Conservation (phyloP, 1,140 invertebrate species). For the Apis dorsata region DNA sequence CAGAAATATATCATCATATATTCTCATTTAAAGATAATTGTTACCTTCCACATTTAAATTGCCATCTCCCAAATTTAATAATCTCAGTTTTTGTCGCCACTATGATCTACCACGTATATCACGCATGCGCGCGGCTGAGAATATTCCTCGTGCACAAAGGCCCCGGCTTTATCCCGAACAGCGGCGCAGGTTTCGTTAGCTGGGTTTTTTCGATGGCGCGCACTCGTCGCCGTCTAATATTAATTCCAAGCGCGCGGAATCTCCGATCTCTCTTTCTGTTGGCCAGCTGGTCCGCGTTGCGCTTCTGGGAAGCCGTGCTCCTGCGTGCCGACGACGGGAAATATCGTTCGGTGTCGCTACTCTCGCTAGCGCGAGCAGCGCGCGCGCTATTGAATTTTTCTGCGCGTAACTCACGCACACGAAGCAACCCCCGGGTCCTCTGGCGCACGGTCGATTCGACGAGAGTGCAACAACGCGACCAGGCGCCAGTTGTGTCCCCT, state of each 20-base stretch:
- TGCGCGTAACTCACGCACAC: conserved; percentile 64
- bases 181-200: conserved; percentile 33
- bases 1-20: too few species aligned
- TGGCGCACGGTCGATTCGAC: conserved; percentile 75
- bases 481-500: conserved; percentile 36
- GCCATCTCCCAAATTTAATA: too few species aligned
- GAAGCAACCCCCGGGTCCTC: conserved; percentile 42
- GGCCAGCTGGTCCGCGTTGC: conserved; percentile 60
- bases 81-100: too few species aligned
- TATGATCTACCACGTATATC: conserved; percentile 68
- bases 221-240: conserved; percentile 57
- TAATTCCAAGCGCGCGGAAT: conserved; percentile 65
- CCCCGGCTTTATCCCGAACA: background rate
- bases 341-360: conserved; percentile 69
- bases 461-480: conserved; percentile 72
- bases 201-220: conserved; percentile 49
- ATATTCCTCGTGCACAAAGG: conserved; percentile 39
- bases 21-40: too few species aligned
- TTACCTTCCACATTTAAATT: too few species aligned
- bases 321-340: conserved; percentile 66
- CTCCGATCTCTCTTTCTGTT: conserved; percentile 57
- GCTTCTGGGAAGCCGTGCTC: conserved; percentile 62
- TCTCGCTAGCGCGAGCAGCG: conserved; percentile 69
- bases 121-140: background rate
- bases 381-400: conserved; percentile 79